Evolutionary conservation across 2,888 invertebrate genomes (phyloP), one percentile per base, ranked within the genome.

Genomic region (Tipula unca): DNA sequence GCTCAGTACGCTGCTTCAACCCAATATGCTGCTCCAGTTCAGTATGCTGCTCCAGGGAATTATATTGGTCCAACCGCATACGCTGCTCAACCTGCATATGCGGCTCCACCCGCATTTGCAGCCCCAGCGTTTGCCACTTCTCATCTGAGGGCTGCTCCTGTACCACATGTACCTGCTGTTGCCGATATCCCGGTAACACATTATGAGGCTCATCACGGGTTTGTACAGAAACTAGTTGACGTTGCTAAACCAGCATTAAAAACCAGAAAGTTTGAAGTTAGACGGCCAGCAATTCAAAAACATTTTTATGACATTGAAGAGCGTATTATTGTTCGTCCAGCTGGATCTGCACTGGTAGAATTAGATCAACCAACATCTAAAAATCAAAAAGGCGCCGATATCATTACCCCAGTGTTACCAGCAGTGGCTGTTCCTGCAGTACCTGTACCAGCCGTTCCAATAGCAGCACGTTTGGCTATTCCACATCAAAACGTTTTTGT

Each of bases 241-340:
- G 92, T 93, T 25, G 92, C 92, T 4, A 93, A 93, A 87, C 93
- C 93, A 0, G 93, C 93, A 2, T 90, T 90, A 20, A 92, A 93
- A 87, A 93, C 93, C 29, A 92, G 92, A 86, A 93, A 92, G 87
- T 92, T 92, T 88, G 92, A 93, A 88, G 91, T 93, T 10, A 92
- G 93, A 86, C 92, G 93, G 86, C 93, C 93, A 82, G 93, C 93
- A 42, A 92, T 93, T 86, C 92, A 93, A 87, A 93, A 93, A 89
- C 93, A 93, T 88, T 93, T 93, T 89, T 93, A 93, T 89, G 93
- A 93, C 87, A 93, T 93, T 87, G 93, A 93, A 88, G 93, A 93
- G 88, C 92, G 93, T 84, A 92, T 93, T 29, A 90, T 93, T 20
- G 91, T 93, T 82, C 92, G 93, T 32, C 93, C 93, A 0, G 93